Evolutionary conservation across 2,797 vertebrate species (phyloP).

Genomic region (Linurgus olivaceus): DNA sequence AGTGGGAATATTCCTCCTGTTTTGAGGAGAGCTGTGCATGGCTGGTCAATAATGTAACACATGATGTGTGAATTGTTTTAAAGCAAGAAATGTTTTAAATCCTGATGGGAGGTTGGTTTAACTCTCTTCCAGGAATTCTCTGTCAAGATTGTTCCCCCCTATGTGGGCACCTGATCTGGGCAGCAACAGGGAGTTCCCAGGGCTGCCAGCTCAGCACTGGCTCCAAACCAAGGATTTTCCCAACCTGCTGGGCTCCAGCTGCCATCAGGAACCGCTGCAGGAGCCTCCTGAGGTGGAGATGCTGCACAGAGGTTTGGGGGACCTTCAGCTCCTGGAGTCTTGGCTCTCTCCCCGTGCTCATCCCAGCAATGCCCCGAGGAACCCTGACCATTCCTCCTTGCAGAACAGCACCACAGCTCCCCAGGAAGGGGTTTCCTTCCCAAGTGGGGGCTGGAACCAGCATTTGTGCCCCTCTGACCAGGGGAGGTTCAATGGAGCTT

Average conservation of each 20-base stretch:
- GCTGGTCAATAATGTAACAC: accelerated
- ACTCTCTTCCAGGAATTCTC: conserved; percentile 62
- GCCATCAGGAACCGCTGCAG: background rate
- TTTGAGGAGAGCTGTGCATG: background rate
- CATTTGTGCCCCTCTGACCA: background rate
- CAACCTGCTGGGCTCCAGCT: background rate
- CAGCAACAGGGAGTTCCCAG: background rate
- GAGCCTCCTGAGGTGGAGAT: conserved; percentile 16
- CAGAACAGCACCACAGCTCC: background rate
- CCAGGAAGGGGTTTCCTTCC: background rate
- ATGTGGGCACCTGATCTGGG: conserved; percentile 50
- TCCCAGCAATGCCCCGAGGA: background rate
- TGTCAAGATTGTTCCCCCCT: conserved; percentile 67
- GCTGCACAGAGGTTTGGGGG: conserved; percentile 53
- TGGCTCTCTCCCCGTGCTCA: conserved; percentile 31
- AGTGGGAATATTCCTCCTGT: background rate
- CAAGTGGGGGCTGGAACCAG: background rate
- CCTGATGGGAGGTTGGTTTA: background rate
- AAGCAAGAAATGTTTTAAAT: background rate
- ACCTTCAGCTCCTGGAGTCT: conserved; percentile 51
- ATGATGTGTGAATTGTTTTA: accelerated
- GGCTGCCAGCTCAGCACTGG: background rate
- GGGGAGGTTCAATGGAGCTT: background rate
- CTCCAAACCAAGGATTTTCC: conserved; percentile 18
- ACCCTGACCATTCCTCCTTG: background rate